phyloP scores from a whole-genome alignment of 2,888 invertebrate genomes.

The Uloborus plumipes region DNA sequence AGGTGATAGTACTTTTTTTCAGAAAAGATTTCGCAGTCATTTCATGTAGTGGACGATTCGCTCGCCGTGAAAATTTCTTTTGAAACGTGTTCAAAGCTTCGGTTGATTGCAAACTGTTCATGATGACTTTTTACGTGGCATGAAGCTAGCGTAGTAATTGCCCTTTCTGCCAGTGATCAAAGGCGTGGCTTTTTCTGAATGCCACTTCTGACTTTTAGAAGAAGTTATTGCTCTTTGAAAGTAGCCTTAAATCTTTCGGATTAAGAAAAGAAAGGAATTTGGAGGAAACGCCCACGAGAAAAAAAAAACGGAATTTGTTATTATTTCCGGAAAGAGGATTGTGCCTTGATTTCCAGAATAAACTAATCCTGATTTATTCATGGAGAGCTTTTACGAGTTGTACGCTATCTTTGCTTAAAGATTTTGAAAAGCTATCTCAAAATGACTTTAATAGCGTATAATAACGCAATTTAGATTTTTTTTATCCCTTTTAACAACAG shows the following conservation, averaged over 20 bases:
- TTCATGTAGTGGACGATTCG: too few species aligned
- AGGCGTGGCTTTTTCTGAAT: constrained; percentile 30
- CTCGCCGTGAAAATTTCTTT: too few species aligned
- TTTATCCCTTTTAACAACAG: too few species aligned
- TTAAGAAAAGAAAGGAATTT: constrained; percentile 26
- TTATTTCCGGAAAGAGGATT: constrained; percentile 25
- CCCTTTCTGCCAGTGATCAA: neutral
- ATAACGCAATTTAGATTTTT: too few species aligned
- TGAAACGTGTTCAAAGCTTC: neutral
- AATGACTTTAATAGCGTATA: too few species aligned
- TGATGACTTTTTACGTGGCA: neutral
- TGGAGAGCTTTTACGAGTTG: neutral
- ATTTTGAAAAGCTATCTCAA: too few species aligned
- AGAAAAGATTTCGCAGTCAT: too few species aligned
- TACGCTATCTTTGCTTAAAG: too few species aligned
- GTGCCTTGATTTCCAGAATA: constrained; percentile 1
- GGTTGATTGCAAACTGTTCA: neutral
- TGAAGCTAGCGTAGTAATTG: neutral
- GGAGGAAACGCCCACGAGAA: constrained; percentile 19
- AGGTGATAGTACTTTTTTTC: too few species aligned
- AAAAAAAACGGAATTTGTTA: constrained; percentile 36
- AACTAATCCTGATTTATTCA: constrained; percentile 49
- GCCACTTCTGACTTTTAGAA: constrained; percentile 17
- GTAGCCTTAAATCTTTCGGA: constrained; percentile 33
- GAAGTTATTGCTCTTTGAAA: constrained; percentile 30